Evolutionary conservation across 2,888 invertebrate species (phyloP).

Genomic region (Campoplex nolae): DNA sequence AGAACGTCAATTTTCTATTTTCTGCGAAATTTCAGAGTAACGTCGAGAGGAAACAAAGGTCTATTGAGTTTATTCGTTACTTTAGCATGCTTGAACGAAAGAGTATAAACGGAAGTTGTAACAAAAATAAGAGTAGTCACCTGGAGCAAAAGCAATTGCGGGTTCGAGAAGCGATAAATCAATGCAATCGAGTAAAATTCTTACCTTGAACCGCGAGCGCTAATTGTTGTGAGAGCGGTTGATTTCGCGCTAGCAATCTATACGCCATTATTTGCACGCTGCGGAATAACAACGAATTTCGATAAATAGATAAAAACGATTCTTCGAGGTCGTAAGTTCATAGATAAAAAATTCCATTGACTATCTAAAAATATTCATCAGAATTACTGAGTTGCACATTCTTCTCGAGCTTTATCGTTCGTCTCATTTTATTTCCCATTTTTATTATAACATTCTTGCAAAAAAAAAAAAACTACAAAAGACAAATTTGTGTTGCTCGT

Average conservation of each 20-base stretch:
- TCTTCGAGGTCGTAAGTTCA: background rate
- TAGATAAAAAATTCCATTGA: background rate
- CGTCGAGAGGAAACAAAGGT: background rate
- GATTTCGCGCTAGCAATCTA: constrained; percentile 95
- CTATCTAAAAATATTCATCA: too few relatives aligned
- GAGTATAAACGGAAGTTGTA: constrained; percentile 50
- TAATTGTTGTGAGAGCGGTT: constrained; percentile 93
- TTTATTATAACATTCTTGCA: too few relatives aligned
- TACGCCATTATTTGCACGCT: constrained; percentile 98
- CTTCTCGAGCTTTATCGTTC: too few relatives aligned
- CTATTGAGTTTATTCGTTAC: background rate
- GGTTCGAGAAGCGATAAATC: constrained; percentile 69
- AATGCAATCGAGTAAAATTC: constrained; percentile 66
- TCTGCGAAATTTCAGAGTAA: background rate
- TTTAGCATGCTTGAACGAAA: constrained; percentile 18
- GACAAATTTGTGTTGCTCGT: too few relatives aligned
- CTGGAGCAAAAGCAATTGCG: constrained; percentile 62
- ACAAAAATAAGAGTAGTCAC: constrained; percentile 80
- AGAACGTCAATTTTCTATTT: background rate
- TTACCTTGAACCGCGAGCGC: constrained; percentile 89
- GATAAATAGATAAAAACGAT: constrained; percentile 71
- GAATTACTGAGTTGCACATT: too few relatives aligned
- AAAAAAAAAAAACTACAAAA: too few relatives aligned
- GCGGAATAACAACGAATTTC: constrained; percentile 71
- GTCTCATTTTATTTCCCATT: too few relatives aligned